These are phyloP conservation scores for Hycleus cichorii DNA, from an alignment of 1,140 invertebrate genomes.

Conservation along the genomic window DNA sequence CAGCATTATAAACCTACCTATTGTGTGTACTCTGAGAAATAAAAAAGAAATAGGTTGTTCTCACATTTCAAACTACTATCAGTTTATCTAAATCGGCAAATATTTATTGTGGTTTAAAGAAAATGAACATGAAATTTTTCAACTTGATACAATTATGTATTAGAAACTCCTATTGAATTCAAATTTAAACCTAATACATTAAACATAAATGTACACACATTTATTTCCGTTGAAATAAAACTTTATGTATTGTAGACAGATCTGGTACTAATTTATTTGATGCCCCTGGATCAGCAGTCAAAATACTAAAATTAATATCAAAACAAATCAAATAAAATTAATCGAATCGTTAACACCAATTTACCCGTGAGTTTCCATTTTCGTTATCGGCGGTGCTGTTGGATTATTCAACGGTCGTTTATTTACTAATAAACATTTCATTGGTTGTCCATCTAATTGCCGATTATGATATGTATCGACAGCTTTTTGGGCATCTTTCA, in stretches of 20 bases:
- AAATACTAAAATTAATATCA: conserved; percentile 10
- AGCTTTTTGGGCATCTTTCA: conserved; percentile 79
- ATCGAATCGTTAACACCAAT: conserved; percentile 8
- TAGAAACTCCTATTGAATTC: no score
- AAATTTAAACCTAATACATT: background rate
- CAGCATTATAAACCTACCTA: no score
- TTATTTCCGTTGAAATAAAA: conserved; percentile 38
- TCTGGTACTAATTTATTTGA: conserved; percentile 37
- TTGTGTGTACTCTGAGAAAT: no score
- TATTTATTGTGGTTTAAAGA: no score
- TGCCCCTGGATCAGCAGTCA: conserved; percentile 6
- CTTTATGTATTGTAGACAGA: conserved; percentile 40
- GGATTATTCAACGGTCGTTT: conserved; percentile 55
- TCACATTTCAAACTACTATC: no score
- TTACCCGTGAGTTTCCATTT: conserved; percentile 26
- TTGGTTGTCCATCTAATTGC: conserved; percentile 77
- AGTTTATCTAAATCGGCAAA: no score
- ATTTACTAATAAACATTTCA: conserved; percentile 74
- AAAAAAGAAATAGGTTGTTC: no score
- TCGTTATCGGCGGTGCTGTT: conserved; percentile 43
- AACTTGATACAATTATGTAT: no score
- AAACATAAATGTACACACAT: background rate
- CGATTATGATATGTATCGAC: conserved; percentile 88
- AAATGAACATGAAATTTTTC: no score
- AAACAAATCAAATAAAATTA: conserved; percentile 3